A percentile compares a stretch with the other conserved stretches of the same genome.
These are phyloP conservation scores for Antheraea mylitta DNA, from an alignment of 1,140 invertebrate genomes.

Conservation along the genomic window DNA sequence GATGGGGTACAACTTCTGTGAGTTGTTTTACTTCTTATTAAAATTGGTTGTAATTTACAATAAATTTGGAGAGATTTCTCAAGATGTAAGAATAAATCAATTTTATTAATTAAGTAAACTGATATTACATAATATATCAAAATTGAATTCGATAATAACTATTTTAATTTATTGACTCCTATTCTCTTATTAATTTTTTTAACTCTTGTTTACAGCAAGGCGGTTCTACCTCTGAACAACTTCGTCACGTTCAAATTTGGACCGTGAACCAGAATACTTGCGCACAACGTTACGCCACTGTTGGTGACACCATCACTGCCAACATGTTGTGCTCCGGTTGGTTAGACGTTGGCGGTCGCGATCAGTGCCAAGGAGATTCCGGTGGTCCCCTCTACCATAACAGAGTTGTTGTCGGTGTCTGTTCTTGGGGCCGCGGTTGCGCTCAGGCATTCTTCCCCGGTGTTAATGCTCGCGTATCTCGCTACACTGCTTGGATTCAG, in stretches of 20 bases:
- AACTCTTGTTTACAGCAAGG: conserved; percentile 22
- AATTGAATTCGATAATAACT: too few relatives aligned
- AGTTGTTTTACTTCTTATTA: background rate
- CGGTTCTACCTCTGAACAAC: conserved; percentile 28
- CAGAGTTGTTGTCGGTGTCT: too few relatives aligned
- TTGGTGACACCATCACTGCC: too few relatives aligned
- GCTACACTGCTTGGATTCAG: too few relatives aligned
- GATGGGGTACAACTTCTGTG: conserved; percentile 19
- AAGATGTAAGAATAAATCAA: too few relatives aligned
- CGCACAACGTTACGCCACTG: conserved; percentile 20
- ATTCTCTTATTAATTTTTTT: background rate
- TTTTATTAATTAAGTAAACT: background rate
- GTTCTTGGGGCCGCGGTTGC: background rate
- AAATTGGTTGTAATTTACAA: background rate
- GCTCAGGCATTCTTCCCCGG: too few relatives aligned
- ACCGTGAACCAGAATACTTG: conserved; percentile 11
- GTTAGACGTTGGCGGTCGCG: too few relatives aligned
- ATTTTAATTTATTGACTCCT: too few relatives aligned
- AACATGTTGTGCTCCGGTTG: background rate
- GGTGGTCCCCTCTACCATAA: too few relatives aligned
- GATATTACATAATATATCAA: background rate
- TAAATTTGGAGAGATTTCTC: background rate
- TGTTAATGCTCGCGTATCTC: too few relatives aligned
- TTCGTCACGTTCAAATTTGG: conserved; percentile 8
- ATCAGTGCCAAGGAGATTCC: too few relatives aligned